phyloP scores from a whole-genome alignment of 2,888 invertebrate species.

The Apeira syringaria region DNA sequence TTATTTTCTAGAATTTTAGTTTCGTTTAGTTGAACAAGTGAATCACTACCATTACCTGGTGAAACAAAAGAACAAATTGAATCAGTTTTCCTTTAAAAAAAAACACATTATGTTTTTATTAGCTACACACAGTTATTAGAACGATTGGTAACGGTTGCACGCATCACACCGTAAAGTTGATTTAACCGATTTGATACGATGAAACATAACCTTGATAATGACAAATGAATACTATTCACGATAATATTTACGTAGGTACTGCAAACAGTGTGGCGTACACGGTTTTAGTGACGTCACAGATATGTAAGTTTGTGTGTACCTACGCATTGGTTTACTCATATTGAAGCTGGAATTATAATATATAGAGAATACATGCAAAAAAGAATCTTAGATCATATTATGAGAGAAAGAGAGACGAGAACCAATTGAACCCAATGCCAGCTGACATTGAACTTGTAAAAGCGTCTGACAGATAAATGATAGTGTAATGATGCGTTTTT shows the following conservation, averaged over 20 bases:
- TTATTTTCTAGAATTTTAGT: too few relatives aligned
- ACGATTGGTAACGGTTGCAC: conserved; percentile 15
- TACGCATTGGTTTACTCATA: conserved; percentile 24
- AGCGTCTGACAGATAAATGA: too few relatives aligned
- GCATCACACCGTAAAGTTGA: conserved; percentile 10
- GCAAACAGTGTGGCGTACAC: conserved; percentile 10
- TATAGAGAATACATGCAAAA: background rate
- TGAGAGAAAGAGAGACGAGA: too few relatives aligned
- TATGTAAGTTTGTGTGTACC: conserved; percentile 37
- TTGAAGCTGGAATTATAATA: conserved; percentile 1
- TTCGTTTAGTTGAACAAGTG: too few relatives aligned
- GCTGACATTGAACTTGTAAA: too few relatives aligned
- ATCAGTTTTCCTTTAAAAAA: too few relatives aligned
- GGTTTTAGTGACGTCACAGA: conserved; percentile 12
- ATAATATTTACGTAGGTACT: conserved; percentile 22
- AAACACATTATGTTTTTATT: too few relatives aligned
- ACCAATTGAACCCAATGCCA: too few relatives aligned
- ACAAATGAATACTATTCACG: conserved; percentile 24
- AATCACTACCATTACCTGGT: too few relatives aligned
- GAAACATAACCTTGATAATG: conserved; percentile 31
- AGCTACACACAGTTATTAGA: conserved; percentile 10
- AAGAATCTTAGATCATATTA: too few relatives aligned
- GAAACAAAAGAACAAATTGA: too few relatives aligned
- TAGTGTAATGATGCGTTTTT: too few relatives aligned
- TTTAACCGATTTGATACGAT: conserved; percentile 25